phyloP scores from a whole-genome alignment of 2,797 vertebrate species.

The Oophaga sylvatica region DNA sequence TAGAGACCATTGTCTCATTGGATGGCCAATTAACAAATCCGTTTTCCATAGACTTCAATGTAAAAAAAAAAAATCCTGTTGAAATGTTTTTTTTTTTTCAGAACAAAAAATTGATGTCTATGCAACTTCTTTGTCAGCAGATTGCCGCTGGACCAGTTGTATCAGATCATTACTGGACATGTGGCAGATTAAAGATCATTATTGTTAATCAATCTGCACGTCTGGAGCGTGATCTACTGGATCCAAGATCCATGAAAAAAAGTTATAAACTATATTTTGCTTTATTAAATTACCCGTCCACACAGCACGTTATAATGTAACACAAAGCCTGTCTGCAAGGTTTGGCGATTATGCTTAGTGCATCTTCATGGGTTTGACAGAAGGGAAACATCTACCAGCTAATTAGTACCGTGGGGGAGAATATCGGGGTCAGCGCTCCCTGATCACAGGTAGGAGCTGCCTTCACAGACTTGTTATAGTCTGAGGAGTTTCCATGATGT shows the following conservation, averaged over 20 bases:
- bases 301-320: slow-evolving; percentile 1
- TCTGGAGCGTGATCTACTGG: too few relatives aligned
- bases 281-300: not conserved
- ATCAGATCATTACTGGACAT: too few relatives aligned
- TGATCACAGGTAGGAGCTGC: not conserved
- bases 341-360: not conserved
- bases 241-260: not conserved
- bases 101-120: too few relatives aligned
- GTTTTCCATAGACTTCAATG: too few relatives aligned
- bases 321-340: slow-evolving; percentile 16
- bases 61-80: too few relatives aligned
- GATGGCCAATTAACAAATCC: too few relatives aligned
- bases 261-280: not conserved
- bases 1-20: too few relatives aligned
- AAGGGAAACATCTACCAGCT: not conserved
- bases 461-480: slow-evolving; percentile 36
- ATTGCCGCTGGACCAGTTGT: too few relatives aligned
- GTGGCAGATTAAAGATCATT: too few relatives aligned
- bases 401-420: slow-evolving; percentile 26
- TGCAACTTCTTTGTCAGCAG: too few relatives aligned
- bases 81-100: too few relatives aligned
- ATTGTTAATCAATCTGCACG: too few relatives aligned
- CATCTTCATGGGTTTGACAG: not conserved
- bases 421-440: slow-evolving; percentile 1
- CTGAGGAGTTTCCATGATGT: slow-evolving; percentile 35